Percentiles rank a stretch among this genome's conserved stretches.
Evolutionary conservation across 2,797 vertebrate genomes (phyloP).

Genomic region (Chaunax sp.): DNA sequence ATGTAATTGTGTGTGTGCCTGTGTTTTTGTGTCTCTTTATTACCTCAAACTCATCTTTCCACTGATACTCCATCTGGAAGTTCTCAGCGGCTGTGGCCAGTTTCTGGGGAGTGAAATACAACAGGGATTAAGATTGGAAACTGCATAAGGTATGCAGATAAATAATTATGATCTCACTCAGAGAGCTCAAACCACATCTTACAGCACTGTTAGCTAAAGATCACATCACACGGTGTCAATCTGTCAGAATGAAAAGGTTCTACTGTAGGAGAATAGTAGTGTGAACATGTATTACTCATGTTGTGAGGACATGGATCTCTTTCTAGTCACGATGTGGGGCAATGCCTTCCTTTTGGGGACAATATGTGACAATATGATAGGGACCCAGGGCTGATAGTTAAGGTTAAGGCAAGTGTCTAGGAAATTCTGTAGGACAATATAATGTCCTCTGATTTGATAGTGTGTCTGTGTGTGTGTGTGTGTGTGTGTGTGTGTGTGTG

Average conservation of each 20-base stretch:
- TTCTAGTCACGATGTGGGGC: too few relatives aligned
- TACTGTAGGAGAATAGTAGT: constrained; percentile 11
- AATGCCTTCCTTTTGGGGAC: not conserved
- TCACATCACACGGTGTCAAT: constrained; percentile 35
- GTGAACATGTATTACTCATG: not conserved
- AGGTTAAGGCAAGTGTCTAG: too few relatives aligned
- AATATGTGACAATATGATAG: not conserved
- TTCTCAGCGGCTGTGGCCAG: constrained; percentile 93
- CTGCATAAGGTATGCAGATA: constrained; percentile 15
- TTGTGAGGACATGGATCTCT: too few relatives aligned
- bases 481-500: constrained; percentile 7
- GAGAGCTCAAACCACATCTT: constrained; percentile 52
- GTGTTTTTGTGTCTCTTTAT: constrained; percentile 28
- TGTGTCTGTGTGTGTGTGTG: constrained; percentile 5
- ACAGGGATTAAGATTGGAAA: constrained; percentile 50
- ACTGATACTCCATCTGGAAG: constrained; percentile 91
- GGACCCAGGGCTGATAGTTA: too few relatives aligned
- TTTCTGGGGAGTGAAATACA: constrained; percentile 83
- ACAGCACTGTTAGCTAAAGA: constrained; percentile 52
- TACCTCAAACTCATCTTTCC: constrained; percentile 95
- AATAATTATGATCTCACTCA: constrained; percentile 34
- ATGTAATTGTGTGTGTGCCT: too few relatives aligned
- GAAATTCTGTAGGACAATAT: too few relatives aligned
- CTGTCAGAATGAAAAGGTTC: constrained; percentile 64
- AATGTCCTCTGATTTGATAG: not conserved